Base-by-base conservation (phyloP, 2,797 vertebrate species). In the Danio albolineatus region DNA sequence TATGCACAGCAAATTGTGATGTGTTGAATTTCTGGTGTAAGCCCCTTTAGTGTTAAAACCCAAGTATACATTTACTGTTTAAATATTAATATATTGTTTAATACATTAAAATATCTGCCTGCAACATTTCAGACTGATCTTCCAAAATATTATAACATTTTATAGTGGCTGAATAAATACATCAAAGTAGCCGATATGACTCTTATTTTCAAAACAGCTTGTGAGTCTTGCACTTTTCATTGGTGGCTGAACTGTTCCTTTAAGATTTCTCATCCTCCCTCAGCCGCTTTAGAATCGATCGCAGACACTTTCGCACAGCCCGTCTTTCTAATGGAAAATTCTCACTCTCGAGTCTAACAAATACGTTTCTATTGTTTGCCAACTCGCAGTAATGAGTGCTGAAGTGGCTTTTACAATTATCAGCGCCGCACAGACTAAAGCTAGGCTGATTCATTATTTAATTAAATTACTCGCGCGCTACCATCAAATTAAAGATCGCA, bases 401-500 rank as follows among this genome's bases (percentile, higher is more conserved):
- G 75, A 78, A 59, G 43, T 16, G 39, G 62, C 8, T 51, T 51
- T n/a, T 69, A 49, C 76, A 49, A 19, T 57, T 19, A 60, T 59
- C 28, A 36, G 56, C 21, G 41, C 9, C 41, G 46, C 17, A 48
- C 44, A 51, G 28, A 6, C 53, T 66, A 46, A 49, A 78, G 54
- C 44, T 51, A 78, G 39, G 49, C 5, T 44, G 48, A 66, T 57
- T 10, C 7, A 12, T 67, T 19, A 19, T 38, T 3, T 48, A 69
- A 60, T 60, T 49, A 46, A 69, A 69, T 69, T 48, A 59, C 28
- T n/a, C 10, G 9, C 39, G 69, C 17, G 59, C 43, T 7, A 10
- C 10, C 5, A 10, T 69, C 64, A 17, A 67, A 66, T 21, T 61
- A 17, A 70, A 67, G 6, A 64, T 62, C 46, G 17, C 9, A 44